Base-by-base conservation (phyloP, 2,113 vertebrate species). In the Labeo catla region DNA sequence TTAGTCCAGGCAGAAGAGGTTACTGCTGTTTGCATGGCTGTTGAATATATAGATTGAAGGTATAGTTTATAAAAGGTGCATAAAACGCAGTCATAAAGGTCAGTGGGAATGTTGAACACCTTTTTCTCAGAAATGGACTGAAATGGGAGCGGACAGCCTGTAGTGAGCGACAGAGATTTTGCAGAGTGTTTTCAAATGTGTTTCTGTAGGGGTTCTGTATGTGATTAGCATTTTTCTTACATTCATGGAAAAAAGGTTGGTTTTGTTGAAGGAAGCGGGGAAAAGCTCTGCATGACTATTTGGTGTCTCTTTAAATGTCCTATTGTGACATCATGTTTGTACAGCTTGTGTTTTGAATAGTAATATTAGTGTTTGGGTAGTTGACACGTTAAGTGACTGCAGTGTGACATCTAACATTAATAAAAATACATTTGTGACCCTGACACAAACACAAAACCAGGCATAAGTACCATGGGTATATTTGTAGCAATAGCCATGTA, bases 31-130 rank as follows among this genome's bases (percentile, higher is more conserved):
- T 80, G 79, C 86, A 13, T 86, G 66, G 36, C 72, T 83, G 79
- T 86, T 80, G 45, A 52, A 83, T 70, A 66, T 72, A 84, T 82
- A 84, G 86, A 85, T 83, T 76, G 83, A 83, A 65, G 86, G 39
- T 39, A 68, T 81, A 78, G 79, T 86, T 86, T 84, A 88, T 86
- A 83, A 65, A 45, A 88, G 81, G 61, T 84, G 54, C 86, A 66
- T 68, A 78, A 73, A 81, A 61, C 57, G 19, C 65, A 87, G 80
- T 87, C 74, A 83, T 65, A 87, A 84, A 86, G 85, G 85, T 89
- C 88, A 89, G 9, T n/a, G 45, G 45, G 74, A 78, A 81, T 61
- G 49, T 83, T 59, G 43, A 76, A 16, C 54, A 84, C 86, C 19
- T 83, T 78, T 78, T 83, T 47, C 50, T 79, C 15, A 5, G 70